Evolutionary conservation across 2,888 invertebrate species (phyloP), one percentile per base, ranked within the genome.

Genomic region (Caenorhabditis sp.): DNA sequence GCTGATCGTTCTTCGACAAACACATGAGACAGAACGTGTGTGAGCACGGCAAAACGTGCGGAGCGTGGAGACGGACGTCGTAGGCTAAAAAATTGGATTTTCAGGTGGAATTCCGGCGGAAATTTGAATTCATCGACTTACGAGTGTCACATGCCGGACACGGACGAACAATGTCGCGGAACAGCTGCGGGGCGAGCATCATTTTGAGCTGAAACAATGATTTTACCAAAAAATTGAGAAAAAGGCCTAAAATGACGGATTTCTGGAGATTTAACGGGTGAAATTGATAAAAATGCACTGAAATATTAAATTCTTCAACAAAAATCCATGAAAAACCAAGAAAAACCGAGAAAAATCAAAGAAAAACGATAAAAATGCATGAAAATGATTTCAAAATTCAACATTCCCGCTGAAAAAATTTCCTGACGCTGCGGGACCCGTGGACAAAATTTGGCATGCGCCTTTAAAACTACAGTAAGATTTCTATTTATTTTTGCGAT

Each of bases 11-110:
- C 28, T 80, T 80, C 20, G 80, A 68, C 28, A 80, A 35, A 18
- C 80, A 80, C 80, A 80, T 80, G 24, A 80, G 9, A 26, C 80
- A 80, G 62, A 80, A 80, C 44, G 80, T 80, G 47, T 80, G 80
- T 9, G 80, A 71, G 50, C 80, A 80, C 5, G 80, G 69, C 2
- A 80, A 56, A 6, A 80, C 67, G 40, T 80, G 72, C 28, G 80
- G 80, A 28, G 80, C 60, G 35, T 72, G 80, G 3, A 80, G 68
- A 53, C 80, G 71, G 24, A 47, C 22, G 22, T 80, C 80, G 50
- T 68, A 80, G 3, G 65, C 80, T 80, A 55, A 28, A 65, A 70
- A 40, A 3, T 5, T 9, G 15, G 15, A 13, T 9, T 40, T 40
- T 9, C n/a, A n/a, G 13, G 13, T 40, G 40, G 13, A 40, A 9